phyloP scores from a whole-genome alignment of 1,140 invertebrate genomes.

The Zophobas atratus region DNA sequence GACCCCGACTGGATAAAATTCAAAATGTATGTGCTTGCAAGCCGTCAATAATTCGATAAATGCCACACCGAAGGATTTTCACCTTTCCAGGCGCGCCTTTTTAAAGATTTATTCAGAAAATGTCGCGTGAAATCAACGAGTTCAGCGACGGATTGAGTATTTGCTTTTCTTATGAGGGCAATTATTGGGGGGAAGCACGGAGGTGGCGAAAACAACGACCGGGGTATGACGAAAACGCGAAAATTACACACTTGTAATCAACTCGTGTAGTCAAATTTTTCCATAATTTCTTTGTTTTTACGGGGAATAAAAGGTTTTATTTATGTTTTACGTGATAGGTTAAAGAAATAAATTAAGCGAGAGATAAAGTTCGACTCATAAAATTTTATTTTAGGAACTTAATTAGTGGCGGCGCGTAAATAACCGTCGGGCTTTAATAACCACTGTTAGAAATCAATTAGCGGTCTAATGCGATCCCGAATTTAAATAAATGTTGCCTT shows the following conservation, averaged over 20 bases:
- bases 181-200: not conserved
- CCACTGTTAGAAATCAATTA: no score
- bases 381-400: not conserved
- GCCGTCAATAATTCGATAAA: slow-evolving; percentile 42
- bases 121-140: slow-evolving; percentile 13
- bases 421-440: no score
- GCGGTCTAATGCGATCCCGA: no score
- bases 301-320: slow-evolving; percentile 5
- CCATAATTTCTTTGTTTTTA: not conserved
- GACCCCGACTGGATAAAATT: slow-evolving; percentile 28
- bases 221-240: not conserved
- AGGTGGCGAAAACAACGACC: not conserved
- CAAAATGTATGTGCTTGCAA: slow-evolving; percentile 13
- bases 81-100: slow-evolving; percentile 20
- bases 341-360: not conserved
- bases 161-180: slow-evolving; percentile 21
- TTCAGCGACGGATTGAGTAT: not conserved
- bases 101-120: slow-evolving; percentile 35
- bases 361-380: not conserved
- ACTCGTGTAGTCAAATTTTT: no score
- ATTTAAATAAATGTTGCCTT: no score
- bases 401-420: not conserved
- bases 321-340: slow-evolving; percentile 12
- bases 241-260: not conserved
- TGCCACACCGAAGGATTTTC: slow-evolving; percentile 24